Conservation (phyloP, 2,113 vertebrate genomes). For the Forbesichthys agassizii region DNA sequence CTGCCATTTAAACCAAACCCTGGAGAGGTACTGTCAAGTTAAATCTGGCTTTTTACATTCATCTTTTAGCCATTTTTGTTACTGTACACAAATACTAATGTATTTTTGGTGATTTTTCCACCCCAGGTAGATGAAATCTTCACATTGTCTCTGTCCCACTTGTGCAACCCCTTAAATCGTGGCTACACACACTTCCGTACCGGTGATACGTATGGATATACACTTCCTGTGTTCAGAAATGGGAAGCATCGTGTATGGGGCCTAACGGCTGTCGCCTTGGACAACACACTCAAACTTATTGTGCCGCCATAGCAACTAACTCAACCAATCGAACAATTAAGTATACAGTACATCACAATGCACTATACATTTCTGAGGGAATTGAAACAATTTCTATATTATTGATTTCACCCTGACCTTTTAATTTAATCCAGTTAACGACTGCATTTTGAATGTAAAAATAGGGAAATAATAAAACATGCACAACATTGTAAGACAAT, state of each 20-base stretch:
- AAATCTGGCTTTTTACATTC: background rate
- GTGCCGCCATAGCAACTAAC: slow-evolving; percentile 37
- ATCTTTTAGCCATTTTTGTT: background rate
- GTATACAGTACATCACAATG: background rate
- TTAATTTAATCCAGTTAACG: too few species aligned
- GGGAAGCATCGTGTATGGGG: slow-evolving; percentile 90
- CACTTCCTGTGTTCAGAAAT: slow-evolving; percentile 85
- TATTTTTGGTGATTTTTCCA: background rate
- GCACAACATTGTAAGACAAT: too few species aligned
- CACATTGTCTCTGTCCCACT: slow-evolving; percentile 80
- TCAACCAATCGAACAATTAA: background rate
- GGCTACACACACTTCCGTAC: slow-evolving; percentile 89
- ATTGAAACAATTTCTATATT: too few species aligned
- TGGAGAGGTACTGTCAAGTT: slow-evolving; percentile 76
- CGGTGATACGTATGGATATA: slow-evolving; percentile 77
- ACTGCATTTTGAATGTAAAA: too few species aligned
- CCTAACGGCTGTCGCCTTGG: slow-evolving; percentile 83
- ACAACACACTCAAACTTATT: slow-evolving; percentile 80
- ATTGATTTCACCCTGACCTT: too few species aligned
- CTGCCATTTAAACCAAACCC: slow-evolving; percentile 84
- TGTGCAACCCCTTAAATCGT: slow-evolving; percentile 79
- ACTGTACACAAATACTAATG: background rate
- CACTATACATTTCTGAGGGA: too few species aligned
- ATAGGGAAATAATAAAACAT: too few species aligned
- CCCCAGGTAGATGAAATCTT: slow-evolving; percentile 90